Percentiles rank a stretch among this genome's conserved stretches.
These are phyloP conservation scores for Teleogryllus occipitalis DNA, from an alignment of 1,140 invertebrate species.

Conservation along the genomic window DNA sequence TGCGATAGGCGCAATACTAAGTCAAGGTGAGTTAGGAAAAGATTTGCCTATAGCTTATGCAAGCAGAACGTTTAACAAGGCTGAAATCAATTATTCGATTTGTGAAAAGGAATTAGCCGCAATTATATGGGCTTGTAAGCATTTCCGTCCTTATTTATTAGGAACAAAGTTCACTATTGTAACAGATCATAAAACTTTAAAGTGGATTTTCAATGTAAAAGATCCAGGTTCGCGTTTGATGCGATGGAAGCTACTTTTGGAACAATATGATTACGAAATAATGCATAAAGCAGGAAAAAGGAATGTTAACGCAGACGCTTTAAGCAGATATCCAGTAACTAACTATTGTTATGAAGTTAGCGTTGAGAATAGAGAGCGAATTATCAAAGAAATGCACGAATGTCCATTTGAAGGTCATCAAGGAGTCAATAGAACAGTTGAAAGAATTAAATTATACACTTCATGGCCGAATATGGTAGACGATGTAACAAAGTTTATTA, in stretches of 20 bases:
- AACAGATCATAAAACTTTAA: constrained; percentile 26
- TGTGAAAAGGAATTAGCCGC: no score
- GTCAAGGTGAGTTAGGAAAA: no score
- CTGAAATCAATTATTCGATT: no score
- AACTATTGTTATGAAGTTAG: not conserved
- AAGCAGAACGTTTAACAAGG: no score
- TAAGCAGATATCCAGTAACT: constrained; percentile 20
- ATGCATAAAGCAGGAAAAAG: constrained; percentile 34
- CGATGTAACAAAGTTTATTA: constrained; percentile 30
- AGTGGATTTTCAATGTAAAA: no score
- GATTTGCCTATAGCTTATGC: no score
- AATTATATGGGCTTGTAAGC: constrained; percentile 22
- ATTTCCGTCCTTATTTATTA: constrained; percentile 31
- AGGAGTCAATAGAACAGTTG: constrained; percentile 30
- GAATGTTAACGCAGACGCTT: constrained; percentile 36
- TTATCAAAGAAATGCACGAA: constrained; percentile 29
- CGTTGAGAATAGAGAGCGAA: constrained; percentile 20
- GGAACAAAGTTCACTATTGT: constrained; percentile 31
- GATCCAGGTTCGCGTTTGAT: constrained; percentile 22
- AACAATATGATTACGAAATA: constrained; percentile 24
- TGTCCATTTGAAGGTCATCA: constrained; percentile 29
- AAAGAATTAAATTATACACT: constrained; percentile 29
- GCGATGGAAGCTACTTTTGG: constrained; percentile 20
- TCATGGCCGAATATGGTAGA: constrained; percentile 30
- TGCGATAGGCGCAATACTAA: no score